These are phyloP conservation scores for Hecatera dysodea DNA, from an alignment of 2,888 invertebrate genomes.

Conservation along the genomic window DNA sequence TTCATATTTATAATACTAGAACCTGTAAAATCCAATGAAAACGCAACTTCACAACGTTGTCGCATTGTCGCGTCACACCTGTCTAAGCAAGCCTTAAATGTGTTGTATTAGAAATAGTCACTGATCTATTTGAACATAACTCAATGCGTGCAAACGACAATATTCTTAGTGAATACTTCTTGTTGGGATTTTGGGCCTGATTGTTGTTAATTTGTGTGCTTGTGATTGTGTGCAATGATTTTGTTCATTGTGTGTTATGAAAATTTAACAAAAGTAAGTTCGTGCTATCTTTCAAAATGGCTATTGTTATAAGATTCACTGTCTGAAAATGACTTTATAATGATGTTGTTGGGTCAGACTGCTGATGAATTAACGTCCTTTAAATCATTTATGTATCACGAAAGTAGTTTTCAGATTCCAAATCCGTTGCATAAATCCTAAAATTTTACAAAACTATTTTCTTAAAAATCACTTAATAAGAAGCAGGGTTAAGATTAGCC, in stretches of 20 bases:
- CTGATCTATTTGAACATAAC: slow-evolving; percentile 9
- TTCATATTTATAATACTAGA: too few species aligned
- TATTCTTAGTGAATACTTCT: neutral
- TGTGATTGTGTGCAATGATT: slow-evolving; percentile 5
- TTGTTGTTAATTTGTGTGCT: slow-evolving; percentile 1
- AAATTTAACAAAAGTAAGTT: neutral
- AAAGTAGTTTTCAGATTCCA: too few species aligned
- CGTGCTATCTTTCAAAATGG: neutral
- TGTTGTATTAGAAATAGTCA: slow-evolving; percentile 10
- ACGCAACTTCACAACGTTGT: neutral
- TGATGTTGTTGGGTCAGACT: neutral
- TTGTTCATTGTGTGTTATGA: neutral
- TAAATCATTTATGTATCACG: too few species aligned
- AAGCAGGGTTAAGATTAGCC: neutral
- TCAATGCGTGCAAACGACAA: slow-evolving; percentile 5
- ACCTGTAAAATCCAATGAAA: neutral
- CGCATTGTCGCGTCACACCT: neutral
- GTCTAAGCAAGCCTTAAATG: neutral
- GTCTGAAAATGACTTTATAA: neutral
- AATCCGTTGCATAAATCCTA: neutral
- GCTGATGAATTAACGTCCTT: too few species aligned
- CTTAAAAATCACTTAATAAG: too few species aligned
- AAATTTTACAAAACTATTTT: neutral
- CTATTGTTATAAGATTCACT: neutral
- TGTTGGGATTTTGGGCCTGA: neutral